Evolutionary conservation across 2,888 invertebrate genomes (phyloP).

Genomic region (Plusia festucae): DNA sequence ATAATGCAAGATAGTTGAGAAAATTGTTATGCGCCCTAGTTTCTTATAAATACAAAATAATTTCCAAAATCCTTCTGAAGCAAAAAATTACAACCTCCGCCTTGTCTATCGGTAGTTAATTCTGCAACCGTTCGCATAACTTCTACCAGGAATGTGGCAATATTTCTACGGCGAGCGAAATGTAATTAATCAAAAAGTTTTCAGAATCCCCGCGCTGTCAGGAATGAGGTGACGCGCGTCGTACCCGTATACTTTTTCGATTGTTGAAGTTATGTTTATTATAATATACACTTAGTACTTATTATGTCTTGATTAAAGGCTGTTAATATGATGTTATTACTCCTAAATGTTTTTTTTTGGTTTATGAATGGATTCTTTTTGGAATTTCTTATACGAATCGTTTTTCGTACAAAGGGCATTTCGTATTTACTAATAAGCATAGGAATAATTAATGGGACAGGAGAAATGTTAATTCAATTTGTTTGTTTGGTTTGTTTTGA

Average conservation of each 20-base stretch:
- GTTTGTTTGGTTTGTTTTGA: too few relatives aligned
- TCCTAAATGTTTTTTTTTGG: too few relatives aligned
- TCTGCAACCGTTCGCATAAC: constrained; percentile 72
- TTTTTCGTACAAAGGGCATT: too few relatives aligned
- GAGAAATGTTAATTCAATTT: too few relatives aligned
- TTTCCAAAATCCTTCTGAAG: too few relatives aligned
- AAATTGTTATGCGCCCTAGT: too few relatives aligned
- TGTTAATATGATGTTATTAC: not conserved
- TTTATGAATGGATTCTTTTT: too few relatives aligned
- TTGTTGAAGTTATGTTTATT: constrained; percentile 52
- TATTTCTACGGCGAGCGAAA: constrained; percentile 83
- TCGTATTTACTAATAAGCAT: too few relatives aligned
- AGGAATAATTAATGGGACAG: too few relatives aligned
- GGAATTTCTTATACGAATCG: too few relatives aligned
- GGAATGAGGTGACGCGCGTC: constrained; percentile 59
- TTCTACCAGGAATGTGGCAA: constrained; percentile 82
- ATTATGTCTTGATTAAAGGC: constrained; percentile 30
- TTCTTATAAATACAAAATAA: too few relatives aligned
- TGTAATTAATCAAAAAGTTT: constrained; percentile 89
- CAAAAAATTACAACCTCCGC: not conserved
- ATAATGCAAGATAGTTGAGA: too few relatives aligned
- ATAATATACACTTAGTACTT: constrained; percentile 27
- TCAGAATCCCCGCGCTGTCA: constrained; percentile 67
- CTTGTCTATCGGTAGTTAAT: constrained; percentile 53
- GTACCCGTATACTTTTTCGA: constrained; percentile 55